These are phyloP conservation scores for Serrognathus titanus DNA, from an alignment of 2,888 invertebrate genomes.

Conservation along the genomic window DNA sequence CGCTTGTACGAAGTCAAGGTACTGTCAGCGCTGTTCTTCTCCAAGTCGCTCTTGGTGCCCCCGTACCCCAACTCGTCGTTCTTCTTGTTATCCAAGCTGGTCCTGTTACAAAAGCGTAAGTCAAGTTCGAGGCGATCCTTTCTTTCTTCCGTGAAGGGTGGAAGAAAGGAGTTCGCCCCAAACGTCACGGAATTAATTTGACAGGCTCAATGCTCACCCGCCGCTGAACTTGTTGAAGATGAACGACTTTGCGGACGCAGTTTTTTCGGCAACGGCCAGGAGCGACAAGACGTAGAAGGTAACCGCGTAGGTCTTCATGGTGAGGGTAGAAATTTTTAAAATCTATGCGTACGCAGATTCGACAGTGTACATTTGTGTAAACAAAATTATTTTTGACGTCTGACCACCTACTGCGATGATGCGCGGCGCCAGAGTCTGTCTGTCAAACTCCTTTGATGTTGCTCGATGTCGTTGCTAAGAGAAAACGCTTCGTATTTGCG, in stretches of 20 bases:
- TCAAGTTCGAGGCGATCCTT: too few relatives aligned
- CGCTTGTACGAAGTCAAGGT: conserved; percentile 13
- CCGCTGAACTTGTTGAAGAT: conserved; percentile 13
- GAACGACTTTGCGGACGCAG: conserved; percentile 11
- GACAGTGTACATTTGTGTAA: conserved; percentile 19
- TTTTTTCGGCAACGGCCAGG: conserved; percentile 1
- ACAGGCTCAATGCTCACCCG: conserved; percentile 9
- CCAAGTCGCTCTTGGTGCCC: conserved; percentile 5
- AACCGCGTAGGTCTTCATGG: conserved; percentile 12
- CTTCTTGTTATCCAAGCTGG: conserved; percentile 6
- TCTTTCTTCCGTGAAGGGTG: too few relatives aligned
- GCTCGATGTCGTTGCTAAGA: too few relatives aligned
- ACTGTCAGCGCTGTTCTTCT: conserved; percentile 4
- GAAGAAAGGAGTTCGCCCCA: too few relatives aligned
- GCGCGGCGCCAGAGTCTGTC: not conserved
- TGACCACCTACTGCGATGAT: conserved; percentile 7
- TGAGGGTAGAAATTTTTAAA: conserved; percentile 13
- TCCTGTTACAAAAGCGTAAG: not conserved
- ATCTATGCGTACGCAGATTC: conserved; percentile 9
- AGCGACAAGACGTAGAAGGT: conserved; percentile 8
- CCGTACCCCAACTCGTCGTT: conserved; percentile 9
- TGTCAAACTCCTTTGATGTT: not conserved
- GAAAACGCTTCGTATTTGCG: too few relatives aligned
- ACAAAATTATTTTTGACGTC: conserved; percentile 15
- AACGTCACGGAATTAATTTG: not conserved